Evolutionary conservation across 2,113 vertebrate species (phyloP).

Genomic region (Synchiropus splendidus): DNA sequence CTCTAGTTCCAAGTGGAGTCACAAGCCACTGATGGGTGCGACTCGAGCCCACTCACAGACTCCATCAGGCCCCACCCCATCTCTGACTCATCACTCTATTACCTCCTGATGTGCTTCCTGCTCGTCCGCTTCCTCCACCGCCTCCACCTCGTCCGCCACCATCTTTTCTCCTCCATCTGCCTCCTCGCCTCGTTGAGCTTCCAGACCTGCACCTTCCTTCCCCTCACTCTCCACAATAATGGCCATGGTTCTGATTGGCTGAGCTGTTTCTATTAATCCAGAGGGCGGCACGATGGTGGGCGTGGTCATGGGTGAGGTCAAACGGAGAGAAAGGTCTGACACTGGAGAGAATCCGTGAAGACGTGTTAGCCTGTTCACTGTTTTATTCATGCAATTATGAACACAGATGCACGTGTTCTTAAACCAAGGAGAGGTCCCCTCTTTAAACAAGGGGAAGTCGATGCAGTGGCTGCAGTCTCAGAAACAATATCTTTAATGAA

Average conservation of each 20-base stretch:
- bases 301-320: constrained; percentile 55
- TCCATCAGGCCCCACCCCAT: too few species aligned
- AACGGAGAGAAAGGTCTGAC: constrained; percentile 39
- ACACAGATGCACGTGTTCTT: too few species aligned
- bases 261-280: constrained; percentile 64
- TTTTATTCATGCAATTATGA: too few species aligned
- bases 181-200: not conserved
- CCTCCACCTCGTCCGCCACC: constrained; percentile 20
- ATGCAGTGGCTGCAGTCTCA: not conserved
- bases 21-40: too few species aligned
- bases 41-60: too few species aligned
- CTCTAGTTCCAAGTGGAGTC: too few species aligned
- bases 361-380: too few species aligned
- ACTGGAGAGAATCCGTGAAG: constrained; percentile 17
- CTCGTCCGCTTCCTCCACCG: constrained; percentile 35
- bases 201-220: too few species aligned
- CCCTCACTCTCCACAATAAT: constrained; percentile 55
- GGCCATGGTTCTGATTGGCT: constrained; percentile 70
- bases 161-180: constrained; percentile 1
- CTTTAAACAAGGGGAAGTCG: too few species aligned
- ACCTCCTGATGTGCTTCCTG: constrained; percentile 7
- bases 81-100: too few species aligned
- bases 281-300: constrained; percentile 50
- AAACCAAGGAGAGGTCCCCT: too few species aligned
- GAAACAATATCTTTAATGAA: too few species aligned